Evolutionary conservation across 2,797 vertebrate species (phyloP).

Genomic region (Phaenicophaeus curvirostris): DNA sequence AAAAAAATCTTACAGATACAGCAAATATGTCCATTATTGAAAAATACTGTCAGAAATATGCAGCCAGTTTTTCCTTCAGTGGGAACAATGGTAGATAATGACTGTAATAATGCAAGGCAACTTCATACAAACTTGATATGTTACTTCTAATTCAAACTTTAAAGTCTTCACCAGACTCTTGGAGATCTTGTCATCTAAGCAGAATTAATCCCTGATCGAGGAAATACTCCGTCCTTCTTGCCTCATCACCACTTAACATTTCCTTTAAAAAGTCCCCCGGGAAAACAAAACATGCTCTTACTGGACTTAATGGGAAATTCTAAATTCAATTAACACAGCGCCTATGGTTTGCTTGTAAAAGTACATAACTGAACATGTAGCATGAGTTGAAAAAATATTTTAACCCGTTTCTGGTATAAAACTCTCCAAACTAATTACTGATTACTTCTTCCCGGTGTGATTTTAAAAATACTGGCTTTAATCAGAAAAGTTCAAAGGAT

Average conservation of each 20-base stretch:
- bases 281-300: background rate
- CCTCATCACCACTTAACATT: background rate
- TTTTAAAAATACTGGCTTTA: background rate
- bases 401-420: background rate
- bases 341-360: background rate
- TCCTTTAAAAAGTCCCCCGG: background rate
- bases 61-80: background rate
- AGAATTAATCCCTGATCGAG: background rate
- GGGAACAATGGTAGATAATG: background rate
- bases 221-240: constrained; percentile 1
- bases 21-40: background rate
- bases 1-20: background rate
- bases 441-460: background rate
- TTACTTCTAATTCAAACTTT: background rate
- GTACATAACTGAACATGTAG: background rate
- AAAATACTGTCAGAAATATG: background rate
- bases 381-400: background rate
- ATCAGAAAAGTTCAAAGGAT: background rate
- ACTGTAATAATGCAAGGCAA: background rate
- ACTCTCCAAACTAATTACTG: background rate
- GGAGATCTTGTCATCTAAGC: background rate
- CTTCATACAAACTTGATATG: background rate
- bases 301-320: background rate
- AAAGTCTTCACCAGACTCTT: background rate
- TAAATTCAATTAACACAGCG: background rate